phyloP scores from a whole-genome alignment of 2,888 invertebrate genomes.

The Cephalotes varians region DNA sequence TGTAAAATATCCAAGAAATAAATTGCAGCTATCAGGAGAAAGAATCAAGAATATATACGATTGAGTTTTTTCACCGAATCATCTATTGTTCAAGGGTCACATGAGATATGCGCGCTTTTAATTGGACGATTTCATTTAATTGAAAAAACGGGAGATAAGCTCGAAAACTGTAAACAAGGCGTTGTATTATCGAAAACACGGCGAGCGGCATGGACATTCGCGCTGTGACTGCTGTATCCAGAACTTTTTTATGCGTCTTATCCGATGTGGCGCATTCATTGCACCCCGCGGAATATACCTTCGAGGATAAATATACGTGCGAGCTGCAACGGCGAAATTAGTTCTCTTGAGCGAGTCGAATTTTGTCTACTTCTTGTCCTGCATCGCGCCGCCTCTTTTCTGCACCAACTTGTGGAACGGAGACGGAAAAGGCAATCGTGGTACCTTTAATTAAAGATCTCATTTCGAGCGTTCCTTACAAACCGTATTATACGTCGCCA shows the following conservation, averaged over 20 bases:
- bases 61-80: neutral
- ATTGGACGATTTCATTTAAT: conserved; percentile 51
- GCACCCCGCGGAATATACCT: conserved; percentile 40
- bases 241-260: conserved; percentile 57
- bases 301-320: conserved; percentile 54
- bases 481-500: conserved; percentile 28
- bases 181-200: conserved; percentile 32
- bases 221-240: conserved; percentile 43
- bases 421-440: conserved; percentile 25
- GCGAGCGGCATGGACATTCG: neutral
- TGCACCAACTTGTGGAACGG: neutral
- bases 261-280: conserved; percentile 58
- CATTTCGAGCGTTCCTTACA: conserved; percentile 42
- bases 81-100: neutral
- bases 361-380: conserved; percentile 57
- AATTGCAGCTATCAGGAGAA: neutral
- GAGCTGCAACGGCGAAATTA: conserved; percentile 62
- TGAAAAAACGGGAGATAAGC: conserved; percentile 43
- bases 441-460: conserved; percentile 68
- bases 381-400: conserved; percentile 17
- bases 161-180: conserved; percentile 40
- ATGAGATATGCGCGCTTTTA: conserved; percentile 39
- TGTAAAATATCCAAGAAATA: neutral
- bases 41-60: neutral
- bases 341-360: conserved; percentile 61